Base-by-base conservation (phyloP, 2,113 vertebrate genomes). In the Rostratula benghalensis region DNA sequence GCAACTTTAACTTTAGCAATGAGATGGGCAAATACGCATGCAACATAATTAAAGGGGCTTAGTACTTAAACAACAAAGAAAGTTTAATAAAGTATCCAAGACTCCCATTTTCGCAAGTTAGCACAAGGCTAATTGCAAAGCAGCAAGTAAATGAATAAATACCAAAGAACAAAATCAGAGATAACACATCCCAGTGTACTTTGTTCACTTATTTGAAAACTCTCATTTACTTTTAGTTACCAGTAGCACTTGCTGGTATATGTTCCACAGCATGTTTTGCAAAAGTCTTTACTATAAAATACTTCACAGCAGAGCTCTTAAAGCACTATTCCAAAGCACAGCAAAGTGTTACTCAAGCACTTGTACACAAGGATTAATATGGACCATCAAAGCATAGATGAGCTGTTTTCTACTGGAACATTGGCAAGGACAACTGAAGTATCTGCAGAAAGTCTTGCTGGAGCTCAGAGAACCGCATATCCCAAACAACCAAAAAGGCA, bases 351-450 rank as follows among this genome's bases (percentile, higher is more conserved):
- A 89, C 41, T 90, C 46, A 31, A 78, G 41, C 51, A 61, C 59
- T 78, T 57, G 48, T 71, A 92, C 71, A 61, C 76, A 71, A 57
- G 90, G 57, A 84, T 81, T 78, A 83, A 70, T 3, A 2, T 17
- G 53, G 83, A 90, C 75, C 94, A 94, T 65, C 48, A 65, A 89
- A 94, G 78, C 57, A 37, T n/a, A 12, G 93, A 89, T 33, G 51
- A 93, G 48, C 83, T 35, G 20, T 35, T 86, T 78, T 75, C 64
- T 71, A 71, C 48, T 69, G 61, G 80, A 73, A 13, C 4, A 0
- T 13, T 87, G 76, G 90, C 79, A 95, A 68, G 45, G 69, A 45
- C 3, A 8, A 81, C 39, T 31, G 10, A 78, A 75, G 35, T 9
- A 16, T 78, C 61, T 45, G 54, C 37, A 43, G 13, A 56, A 84